These are phyloP conservation scores for Sphaeramia orbicularis DNA, from an alignment of 2,797 vertebrate genomes.

Conservation along the genomic window DNA sequence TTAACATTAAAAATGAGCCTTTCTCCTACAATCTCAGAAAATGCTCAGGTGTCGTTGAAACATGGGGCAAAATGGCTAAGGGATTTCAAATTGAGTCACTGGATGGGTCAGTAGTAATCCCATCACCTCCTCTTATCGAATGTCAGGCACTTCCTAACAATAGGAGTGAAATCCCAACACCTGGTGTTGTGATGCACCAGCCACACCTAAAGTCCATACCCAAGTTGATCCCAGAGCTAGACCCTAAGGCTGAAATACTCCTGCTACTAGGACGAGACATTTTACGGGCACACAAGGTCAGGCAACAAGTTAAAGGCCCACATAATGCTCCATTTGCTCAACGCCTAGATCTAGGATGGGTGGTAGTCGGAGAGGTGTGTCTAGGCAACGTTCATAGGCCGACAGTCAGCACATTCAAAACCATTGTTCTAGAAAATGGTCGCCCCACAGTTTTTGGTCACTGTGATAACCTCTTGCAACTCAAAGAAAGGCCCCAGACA, in stretches of 20 bases:
- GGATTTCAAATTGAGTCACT: constrained; percentile 36
- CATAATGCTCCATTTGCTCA: constrained; percentile 13
- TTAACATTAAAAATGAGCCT: background rate
- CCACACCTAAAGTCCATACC: constrained; percentile 37
- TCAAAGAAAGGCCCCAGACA: no score
- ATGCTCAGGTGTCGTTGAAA: constrained; percentile 28
- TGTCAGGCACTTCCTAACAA: constrained; percentile 41
- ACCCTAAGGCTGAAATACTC: constrained; percentile 23
- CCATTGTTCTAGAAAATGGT: background rate
- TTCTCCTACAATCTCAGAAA: constrained; percentile 23
- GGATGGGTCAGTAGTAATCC: constrained; percentile 11
- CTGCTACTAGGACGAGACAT: constrained; percentile 11
- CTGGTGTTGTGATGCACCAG: constrained; percentile 28
- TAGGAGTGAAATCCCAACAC: constrained; percentile 39
- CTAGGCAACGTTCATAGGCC: constrained; percentile 32
- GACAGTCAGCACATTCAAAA: background rate
- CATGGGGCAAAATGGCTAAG: constrained; percentile 17
- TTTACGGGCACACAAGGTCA: constrained; percentile 9
- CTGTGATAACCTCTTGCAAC: no score
- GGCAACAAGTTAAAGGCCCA: constrained; percentile 10
- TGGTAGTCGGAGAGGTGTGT: constrained; percentile 45
- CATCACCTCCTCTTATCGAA: constrained; percentile 38
- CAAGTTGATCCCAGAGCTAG: constrained; percentile 38
- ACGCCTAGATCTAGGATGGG: constrained; percentile 26
- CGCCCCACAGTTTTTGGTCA: no score